These are phyloP conservation scores for Condylostylus longicornis DNA, from an alignment of 1,140 invertebrate species.

Conservation along the genomic window DNA sequence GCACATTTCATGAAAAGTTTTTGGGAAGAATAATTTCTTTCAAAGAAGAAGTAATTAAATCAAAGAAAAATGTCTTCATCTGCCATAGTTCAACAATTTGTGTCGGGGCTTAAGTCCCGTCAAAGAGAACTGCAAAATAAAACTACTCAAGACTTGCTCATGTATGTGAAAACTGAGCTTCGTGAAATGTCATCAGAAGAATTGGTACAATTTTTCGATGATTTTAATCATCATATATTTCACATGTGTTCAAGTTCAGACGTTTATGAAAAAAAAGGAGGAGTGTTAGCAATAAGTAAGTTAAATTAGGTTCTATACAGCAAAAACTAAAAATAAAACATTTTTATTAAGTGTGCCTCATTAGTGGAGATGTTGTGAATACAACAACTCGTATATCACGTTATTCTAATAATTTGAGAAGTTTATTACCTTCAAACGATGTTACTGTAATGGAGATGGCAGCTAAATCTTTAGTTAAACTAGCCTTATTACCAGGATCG, in stretches of 20 bases:
- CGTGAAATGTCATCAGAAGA: conserved; percentile 85
- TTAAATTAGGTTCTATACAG: conserved; percentile 7
- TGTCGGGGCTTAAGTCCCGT: conserved; percentile 73
- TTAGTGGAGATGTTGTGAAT: conserved; percentile 84
- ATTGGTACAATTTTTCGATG: conserved; percentile 77
- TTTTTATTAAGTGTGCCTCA: conserved; percentile 56
- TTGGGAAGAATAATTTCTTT: too few relatives aligned
- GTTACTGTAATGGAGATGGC: conserved; percentile 87
- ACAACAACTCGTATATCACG: conserved; percentile 76
- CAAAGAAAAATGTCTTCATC: conserved; percentile 14
- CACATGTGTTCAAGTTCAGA: conserved; percentile 89
- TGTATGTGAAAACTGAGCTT: conserved; percentile 83
- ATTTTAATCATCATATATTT: conserved; percentile 90
- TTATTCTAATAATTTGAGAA: conserved; percentile 86
- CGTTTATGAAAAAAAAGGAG: conserved; percentile 88
- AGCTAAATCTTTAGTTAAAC: conserved; percentile 82
- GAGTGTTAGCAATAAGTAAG: conserved; percentile 82
- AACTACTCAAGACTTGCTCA: conserved; percentile 72
- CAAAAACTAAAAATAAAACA: not conserved
- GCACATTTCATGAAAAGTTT: too few relatives aligned
- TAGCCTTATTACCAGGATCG: conserved; percentile 81
- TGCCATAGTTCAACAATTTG: conserved; percentile 63
- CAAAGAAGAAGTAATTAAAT: not conserved
- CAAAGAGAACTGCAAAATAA: conserved; percentile 70
- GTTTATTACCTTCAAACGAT: conserved; percentile 78